phyloP scores from a whole-genome alignment of 2,797 vertebrate species.

The Margarornis squamiger region DNA sequence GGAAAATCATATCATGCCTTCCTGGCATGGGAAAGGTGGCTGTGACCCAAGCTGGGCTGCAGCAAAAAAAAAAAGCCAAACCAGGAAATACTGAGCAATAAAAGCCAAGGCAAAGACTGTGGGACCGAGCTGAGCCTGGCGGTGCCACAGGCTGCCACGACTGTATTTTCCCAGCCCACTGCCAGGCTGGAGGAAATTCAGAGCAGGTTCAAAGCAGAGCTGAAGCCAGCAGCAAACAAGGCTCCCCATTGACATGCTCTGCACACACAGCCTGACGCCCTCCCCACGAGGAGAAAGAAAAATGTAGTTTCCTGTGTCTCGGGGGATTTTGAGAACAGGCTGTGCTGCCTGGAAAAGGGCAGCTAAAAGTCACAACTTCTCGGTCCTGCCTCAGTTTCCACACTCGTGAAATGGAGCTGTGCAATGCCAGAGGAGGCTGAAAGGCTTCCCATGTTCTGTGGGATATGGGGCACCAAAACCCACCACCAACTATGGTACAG shows the following conservation, averaged over 20 bases:
- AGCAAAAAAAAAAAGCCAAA: not conserved
- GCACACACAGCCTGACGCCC: not conserved
- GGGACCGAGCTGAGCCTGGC: not conserved
- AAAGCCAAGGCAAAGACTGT: not conserved
- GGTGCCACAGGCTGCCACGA: conserved; percentile 22
- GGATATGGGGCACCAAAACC: not conserved
- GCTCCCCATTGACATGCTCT: not conserved
- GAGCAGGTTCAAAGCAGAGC: conserved; percentile 31
- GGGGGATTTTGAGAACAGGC: accelerated
- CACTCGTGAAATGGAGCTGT: not conserved
- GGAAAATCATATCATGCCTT: conserved; percentile 17
- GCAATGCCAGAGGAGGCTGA: not conserved
- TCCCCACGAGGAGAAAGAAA: not conserved
- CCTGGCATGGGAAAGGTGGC: conserved; percentile 17
- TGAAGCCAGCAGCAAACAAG: conserved; percentile 45
- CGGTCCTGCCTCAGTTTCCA: not conserved
- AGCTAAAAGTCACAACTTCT: not conserved
- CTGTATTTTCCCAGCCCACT: conserved; percentile 24
- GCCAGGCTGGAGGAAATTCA: conserved; percentile 24
- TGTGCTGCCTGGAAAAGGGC: not conserved
- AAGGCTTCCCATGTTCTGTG: not conserved
- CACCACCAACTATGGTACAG: accelerated
- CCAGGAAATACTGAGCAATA: conserved; percentile 19
- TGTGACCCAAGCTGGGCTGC: not conserved
- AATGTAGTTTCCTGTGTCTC: not conserved